Evolutionary conservation across 2,113 vertebrate genomes (phyloP).

Genomic region (Butorides virescens): DNA sequence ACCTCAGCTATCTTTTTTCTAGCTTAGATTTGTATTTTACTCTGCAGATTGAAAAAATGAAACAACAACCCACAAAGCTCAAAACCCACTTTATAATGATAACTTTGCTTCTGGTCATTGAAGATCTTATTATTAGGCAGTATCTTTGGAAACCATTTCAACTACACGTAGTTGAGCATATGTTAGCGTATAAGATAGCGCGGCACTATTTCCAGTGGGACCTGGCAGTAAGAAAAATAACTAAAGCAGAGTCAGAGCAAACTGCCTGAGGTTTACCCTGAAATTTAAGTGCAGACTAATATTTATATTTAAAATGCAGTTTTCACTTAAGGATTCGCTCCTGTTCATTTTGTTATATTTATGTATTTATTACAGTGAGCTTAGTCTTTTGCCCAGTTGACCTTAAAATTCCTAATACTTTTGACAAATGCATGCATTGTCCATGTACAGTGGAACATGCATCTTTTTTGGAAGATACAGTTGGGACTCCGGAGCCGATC

Average conservation of each 20-base stretch:
- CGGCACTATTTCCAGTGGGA: neutral
- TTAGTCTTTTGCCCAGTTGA: neutral
- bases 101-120: neutral
- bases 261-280: neutral
- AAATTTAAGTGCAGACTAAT: neutral
- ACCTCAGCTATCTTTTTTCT: neutral
- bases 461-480: neutral
- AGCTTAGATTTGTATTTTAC: neutral
- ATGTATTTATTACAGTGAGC: neutral
- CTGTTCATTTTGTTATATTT: neutral
- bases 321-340: neutral
- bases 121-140: neutral
- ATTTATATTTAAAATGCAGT: neutral
- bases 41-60: neutral
- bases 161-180: fast-evolving
- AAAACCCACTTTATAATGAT: neutral
- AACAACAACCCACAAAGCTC: neutral
- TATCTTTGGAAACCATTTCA: neutral
- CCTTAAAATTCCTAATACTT: neutral
- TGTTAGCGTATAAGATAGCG: neutral
- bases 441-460: neutral
- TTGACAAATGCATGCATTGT: neutral
- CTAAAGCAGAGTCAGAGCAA: neutral
- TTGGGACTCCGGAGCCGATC: neutral
- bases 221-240: neutral